A percentile compares a stretch with the other conserved stretches of the same genome.
These are phyloP conservation scores for Dipodomys spectabilis DNA, from an alignment of 2,113 vertebrate species.

Conservation along the genomic window DNA sequence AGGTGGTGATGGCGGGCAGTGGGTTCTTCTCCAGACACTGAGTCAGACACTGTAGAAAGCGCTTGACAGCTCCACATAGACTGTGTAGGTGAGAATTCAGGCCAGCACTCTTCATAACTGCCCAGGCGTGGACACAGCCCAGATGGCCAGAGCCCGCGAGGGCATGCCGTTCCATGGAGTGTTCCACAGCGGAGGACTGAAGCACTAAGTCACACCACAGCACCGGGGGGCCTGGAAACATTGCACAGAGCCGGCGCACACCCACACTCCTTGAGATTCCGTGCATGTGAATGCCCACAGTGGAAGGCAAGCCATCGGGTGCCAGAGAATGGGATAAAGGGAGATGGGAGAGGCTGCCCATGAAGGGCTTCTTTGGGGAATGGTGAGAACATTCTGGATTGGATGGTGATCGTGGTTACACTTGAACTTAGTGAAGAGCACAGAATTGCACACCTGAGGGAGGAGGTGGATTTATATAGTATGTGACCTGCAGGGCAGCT, in stretches of 20 bases:
- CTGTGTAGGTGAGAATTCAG: neutral
- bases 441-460: neutral
- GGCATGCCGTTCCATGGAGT: too few species aligned
- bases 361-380: neutral
- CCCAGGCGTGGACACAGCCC: neutral
- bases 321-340: neutral
- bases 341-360: neutral
- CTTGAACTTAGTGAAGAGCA: too few species aligned
- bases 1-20: too few species aligned
- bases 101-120: neutral
- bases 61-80: neutral
- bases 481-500: neutral
- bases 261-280: too few species aligned
- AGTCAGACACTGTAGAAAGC: neutral
- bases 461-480: neutral
- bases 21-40: too few species aligned
- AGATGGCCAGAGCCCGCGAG: too few species aligned
- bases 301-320: neutral
- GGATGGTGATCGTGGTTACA: neutral
- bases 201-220: too few species aligned
- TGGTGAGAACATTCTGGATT: neutral
- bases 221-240: too few species aligned
- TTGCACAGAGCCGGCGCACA: too few species aligned
- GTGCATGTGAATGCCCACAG: neutral
- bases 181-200: neutral